Evolutionary conservation across 2,888 invertebrate genomes (phyloP).

Genomic region (Aphidoletes aphidimyza): DNA sequence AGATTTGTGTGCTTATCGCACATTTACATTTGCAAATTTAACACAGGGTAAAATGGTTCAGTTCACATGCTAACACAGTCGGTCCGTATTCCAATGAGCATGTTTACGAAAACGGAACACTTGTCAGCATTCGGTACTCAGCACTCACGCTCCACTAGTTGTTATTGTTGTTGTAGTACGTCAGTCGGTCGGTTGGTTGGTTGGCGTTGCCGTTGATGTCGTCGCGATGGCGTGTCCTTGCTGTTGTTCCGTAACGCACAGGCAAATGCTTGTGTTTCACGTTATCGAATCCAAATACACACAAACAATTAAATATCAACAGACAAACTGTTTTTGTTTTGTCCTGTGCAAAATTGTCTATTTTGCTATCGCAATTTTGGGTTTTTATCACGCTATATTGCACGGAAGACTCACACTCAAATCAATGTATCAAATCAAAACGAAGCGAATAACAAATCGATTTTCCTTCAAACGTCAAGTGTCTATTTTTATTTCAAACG

Average conservation of each 20-base stretch:
- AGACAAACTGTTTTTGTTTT: too few relatives aligned
- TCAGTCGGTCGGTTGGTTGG: too few relatives aligned
- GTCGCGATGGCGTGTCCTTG: conserved; percentile 11
- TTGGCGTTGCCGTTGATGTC: background rate
- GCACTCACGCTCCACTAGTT: background rate
- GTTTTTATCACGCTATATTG: background rate
- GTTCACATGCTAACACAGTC: background rate
- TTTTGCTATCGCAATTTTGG: too few relatives aligned
- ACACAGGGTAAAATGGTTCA: background rate
- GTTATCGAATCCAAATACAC: background rate
- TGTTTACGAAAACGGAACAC: conserved; percentile 7
- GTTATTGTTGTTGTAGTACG: background rate
- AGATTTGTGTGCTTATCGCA: background rate
- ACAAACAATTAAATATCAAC: background rate
- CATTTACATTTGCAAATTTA: background rate
- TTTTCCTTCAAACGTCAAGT: background rate
- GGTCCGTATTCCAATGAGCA: background rate
- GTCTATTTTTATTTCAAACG: conserved; percentile 28
- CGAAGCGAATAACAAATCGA: conserved; percentile 29
- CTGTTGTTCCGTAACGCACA: background rate
- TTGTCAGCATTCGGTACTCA: too few relatives aligned
- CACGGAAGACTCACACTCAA: background rate
- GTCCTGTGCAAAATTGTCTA: too few relatives aligned
- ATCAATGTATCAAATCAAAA: background rate
- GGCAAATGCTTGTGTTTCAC: background rate